These are phyloP conservation scores for Pristionchus pacificus DNA, from an alignment of 1,140 invertebrate genomes.

Conservation along the genomic window DNA sequence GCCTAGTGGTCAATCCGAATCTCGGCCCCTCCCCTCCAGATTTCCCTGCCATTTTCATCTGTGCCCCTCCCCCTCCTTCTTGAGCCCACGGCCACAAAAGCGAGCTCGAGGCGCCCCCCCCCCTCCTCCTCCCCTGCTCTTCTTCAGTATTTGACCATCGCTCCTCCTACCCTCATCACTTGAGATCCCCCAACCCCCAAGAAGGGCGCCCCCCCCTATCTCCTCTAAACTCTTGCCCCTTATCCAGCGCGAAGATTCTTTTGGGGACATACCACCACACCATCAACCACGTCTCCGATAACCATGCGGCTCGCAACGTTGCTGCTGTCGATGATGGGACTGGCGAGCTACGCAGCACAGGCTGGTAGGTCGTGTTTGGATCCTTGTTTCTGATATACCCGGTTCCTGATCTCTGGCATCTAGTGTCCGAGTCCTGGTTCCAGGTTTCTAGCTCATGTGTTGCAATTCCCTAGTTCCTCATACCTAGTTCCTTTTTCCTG, in stretches of 20 bases:
- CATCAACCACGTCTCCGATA: not conserved
- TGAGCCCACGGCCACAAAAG: slow-evolving; percentile 17
- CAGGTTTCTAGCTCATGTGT: not conserved
- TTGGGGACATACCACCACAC: slow-evolving; percentile 8
- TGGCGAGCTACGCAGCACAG: no score
- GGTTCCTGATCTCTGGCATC: no score
- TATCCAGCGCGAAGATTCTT: slow-evolving; percentile 2
- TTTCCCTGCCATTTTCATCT: slow-evolving; percentile 25
- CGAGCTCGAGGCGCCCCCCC: slow-evolving; percentile 15
- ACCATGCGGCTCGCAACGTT: slow-evolving; percentile 14
- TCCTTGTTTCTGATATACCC: no score
- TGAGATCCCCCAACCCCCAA: slow-evolving; percentile 18
- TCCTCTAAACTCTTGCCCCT: slow-evolving; percentile 8
- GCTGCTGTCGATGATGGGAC: no score
- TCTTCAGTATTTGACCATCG: slow-evolving; percentile 28
- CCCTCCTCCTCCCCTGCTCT: slow-evolving; percentile 15
- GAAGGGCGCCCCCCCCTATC: slow-evolving; percentile 18
- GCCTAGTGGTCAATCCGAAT: no score
- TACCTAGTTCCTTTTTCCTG: not conserved
- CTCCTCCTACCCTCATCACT: slow-evolving; percentile 21
- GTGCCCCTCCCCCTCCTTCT: no score
- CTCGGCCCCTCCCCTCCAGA: slow-evolving; percentile 16
- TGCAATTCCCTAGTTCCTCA: slow-evolving; percentile 16
- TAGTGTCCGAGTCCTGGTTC: no score
- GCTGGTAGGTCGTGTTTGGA: no score